A percentile compares a stretch with the other conserved stretches of the same genome.
Evolutionary conservation across 92 coral and sea anemone species (phyloP).

Genomic region (Porites lobata): DNA sequence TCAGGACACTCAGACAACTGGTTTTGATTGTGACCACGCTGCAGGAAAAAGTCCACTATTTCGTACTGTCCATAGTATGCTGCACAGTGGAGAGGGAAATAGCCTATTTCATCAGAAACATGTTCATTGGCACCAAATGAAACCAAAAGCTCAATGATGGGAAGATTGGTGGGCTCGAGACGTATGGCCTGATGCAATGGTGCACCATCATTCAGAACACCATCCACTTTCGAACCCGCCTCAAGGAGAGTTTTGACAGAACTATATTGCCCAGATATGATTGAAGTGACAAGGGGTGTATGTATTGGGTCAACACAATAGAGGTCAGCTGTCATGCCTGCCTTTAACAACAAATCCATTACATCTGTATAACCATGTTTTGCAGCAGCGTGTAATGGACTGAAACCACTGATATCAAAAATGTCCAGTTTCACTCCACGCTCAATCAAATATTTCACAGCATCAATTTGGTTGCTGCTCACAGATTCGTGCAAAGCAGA

Average conservation of each 20-base stretch:
- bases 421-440: conserved; percentile 36
- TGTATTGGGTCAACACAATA: conserved; percentile 29
- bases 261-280: conserved; percentile 32
- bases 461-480: conserved; percentile 27
- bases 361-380: conserved; percentile 33
- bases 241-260: conserved; percentile 42
- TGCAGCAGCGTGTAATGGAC: conserved; percentile 57
- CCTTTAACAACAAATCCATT: conserved; percentile 37
- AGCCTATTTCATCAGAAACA: conserved; percentile 54
- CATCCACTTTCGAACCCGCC: conserved; percentile 43
- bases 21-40: conserved; percentile 42
- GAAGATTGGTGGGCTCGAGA: conserved; percentile 39
- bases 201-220: conserved; percentile 36
- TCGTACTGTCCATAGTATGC: conserved; percentile 51
- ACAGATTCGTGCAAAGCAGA: conserved; percentile 42
- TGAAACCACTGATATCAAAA: conserved; percentile 38
- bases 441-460: conserved; percentile 21
- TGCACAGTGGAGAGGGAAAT: conserved; percentile 47
- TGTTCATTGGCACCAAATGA: conserved; percentile 46
- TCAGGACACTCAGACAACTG: conserved; percentile 50
- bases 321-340: conserved; percentile 29
- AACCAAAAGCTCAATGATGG: conserved; percentile 32
- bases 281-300: conserved; percentile 50
- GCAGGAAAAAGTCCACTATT: conserved; percentile 26
- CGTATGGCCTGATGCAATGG: conserved; percentile 57